These are phyloP conservation scores for Cheilosia grossa DNA, from an alignment of 2,888 invertebrate genomes.

Conservation along the genomic window DNA sequence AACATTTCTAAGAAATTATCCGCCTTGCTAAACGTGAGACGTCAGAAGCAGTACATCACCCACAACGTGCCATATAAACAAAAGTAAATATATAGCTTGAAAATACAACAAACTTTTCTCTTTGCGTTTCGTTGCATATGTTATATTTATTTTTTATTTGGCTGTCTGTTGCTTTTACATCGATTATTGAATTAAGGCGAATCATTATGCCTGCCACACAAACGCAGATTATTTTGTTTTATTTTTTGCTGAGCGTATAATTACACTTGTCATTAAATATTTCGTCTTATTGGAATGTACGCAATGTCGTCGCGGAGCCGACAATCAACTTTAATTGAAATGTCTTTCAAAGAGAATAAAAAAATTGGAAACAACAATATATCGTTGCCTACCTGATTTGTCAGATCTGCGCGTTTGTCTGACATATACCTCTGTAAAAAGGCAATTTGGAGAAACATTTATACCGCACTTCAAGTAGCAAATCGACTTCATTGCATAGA, in stretches of 20 bases:
- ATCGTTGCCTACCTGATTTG: conserved; percentile 38
- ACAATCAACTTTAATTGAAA: conserved; percentile 63
- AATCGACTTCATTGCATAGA: conserved; percentile 17
- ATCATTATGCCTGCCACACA: conserved; percentile 28
- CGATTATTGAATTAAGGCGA: conserved; percentile 47
- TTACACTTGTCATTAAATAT: conserved; percentile 58
- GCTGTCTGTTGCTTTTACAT: neutral
- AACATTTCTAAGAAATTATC: too few relatives aligned
- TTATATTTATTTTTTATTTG: neutral
- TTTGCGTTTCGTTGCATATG: neutral
- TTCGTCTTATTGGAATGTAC: conserved; percentile 40
- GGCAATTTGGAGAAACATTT: neutral
- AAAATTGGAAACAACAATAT: conserved; percentile 34
- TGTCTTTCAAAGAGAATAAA: conserved; percentile 43
- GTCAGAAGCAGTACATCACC: too few relatives aligned
- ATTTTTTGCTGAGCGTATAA: conserved; percentile 26
- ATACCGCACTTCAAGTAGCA: conserved; percentile 8
- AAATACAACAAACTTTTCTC: neutral
- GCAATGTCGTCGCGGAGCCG: conserved; percentile 12
- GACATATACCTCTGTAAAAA: conserved; percentile 39
- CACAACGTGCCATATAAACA: conserved; percentile 7
- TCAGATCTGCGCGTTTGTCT: conserved; percentile 24
- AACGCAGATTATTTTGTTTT: neutral
- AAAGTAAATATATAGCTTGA: neutral
- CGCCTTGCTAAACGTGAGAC: too few relatives aligned